Evolutionary conservation across 2,797 vertebrate genomes (phyloP), one percentile per base, ranked within the genome.

Genomic region (Coregonus suidteri): DNA sequence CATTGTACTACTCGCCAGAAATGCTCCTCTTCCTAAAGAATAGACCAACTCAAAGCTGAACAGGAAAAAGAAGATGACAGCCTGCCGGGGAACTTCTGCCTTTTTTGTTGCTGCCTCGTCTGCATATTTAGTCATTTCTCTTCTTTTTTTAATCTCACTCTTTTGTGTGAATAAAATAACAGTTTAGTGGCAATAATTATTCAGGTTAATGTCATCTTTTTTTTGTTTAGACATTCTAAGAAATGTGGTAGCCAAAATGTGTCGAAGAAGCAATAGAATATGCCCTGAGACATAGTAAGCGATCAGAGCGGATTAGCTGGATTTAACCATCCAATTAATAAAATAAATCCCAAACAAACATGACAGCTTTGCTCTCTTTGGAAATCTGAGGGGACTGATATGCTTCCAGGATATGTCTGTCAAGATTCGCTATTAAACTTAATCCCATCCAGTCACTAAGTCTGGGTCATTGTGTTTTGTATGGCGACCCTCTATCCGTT

Each of bases 381-480:
- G 89, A 94, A 94, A 93, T 91, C 91, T 89, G 84, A 86, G 59
- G 77, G 87, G 86, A 87, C 80, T 87, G 88, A 92, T 88, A 92
- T 87, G 87, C 91, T 93, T 96, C 94, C 95, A 96, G 95, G 95
- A 97, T 96, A 95, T 81, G 91, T 97, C 95, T 97, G 96, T 98
- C 96, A 96, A 94, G 94, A 88, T 90, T 89, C 79, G 91, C 92
- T 93, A 96, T 96, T 95, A 94, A 94, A 95, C 96, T 94, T 95
- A 96, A 97, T 96, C 94, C 94, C 87, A 90, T 88, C 84, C 88
- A 90, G 90, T 88, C 92, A 88, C 86, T 86, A 59, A 91, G 92
- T 94, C 90, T 94, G 86, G 88, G 90, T 90, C 88, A 92, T 89
- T 83, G 91, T 93, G 90, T 93, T 87, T 81, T 90, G 86, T 91